Percentiles rank a stretch among this genome's conserved stretches.
phyloP scores from a whole-genome alignment of 2,113 vertebrate species.

The Nyctibius bracteatus region DNA sequence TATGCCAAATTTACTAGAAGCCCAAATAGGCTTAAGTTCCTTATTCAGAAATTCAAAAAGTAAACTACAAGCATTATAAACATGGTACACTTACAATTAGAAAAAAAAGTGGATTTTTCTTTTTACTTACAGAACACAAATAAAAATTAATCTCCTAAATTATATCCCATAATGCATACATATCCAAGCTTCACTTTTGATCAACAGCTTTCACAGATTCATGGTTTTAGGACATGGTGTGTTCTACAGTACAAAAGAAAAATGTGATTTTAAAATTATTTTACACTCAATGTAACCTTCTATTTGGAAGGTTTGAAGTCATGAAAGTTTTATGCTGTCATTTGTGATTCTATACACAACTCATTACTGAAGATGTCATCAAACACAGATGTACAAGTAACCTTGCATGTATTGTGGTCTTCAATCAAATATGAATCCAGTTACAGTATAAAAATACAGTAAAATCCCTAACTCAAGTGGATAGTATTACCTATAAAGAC shows the following conservation, averaged over 20 bases:
- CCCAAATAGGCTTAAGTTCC: constrained; percentile 5
- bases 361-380: constrained; percentile 6
- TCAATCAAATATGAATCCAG: constrained; percentile 62
- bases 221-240: neutral
- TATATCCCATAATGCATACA: neutral
- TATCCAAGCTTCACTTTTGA: constrained; percentile 10
- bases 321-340: neutral
- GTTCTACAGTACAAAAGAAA: neutral
- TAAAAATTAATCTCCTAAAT: constrained; percentile 17
- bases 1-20: neutral
- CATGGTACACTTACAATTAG: neutral
- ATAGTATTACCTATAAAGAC: constrained; percentile 59
- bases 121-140: neutral
- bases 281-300: neutral
- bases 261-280: constrained; percentile 4
- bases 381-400: neutral
- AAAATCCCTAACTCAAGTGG: constrained; percentile 66
- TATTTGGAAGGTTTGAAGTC: neutral
- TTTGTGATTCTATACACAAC: constrained; percentile 15
- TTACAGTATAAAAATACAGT: constrained; percentile 43
- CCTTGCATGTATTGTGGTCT: neutral
- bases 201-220: neutral
- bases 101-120: neutral
- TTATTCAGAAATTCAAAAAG: constrained; percentile 11
- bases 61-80: constrained; percentile 12